Evolutionary conservation across 2,888 invertebrate species (phyloP).

Genomic region (Cataglyphis altisquamis): DNA sequence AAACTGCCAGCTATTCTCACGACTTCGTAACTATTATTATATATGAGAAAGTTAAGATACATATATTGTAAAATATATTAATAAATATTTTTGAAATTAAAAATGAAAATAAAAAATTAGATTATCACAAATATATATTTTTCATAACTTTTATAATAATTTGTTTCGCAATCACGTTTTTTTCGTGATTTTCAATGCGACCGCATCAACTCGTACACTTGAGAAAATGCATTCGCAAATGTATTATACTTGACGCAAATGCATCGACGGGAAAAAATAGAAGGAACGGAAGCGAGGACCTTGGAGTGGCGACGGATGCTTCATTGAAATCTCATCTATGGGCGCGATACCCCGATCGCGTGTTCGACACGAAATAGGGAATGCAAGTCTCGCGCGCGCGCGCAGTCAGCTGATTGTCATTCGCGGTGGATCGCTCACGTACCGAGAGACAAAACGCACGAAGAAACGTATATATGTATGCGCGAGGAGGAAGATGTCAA

Average conservation of each 20-base stretch:
- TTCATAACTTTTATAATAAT: neutral
- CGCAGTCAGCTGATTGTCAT: constrained; percentile 70
- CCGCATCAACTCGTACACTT: neutral
- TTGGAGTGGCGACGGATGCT: constrained; percentile 13
- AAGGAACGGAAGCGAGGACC: constrained; percentile 4
- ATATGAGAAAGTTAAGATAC: neutral
- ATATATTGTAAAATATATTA: neutral
- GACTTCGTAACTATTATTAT: neutral
- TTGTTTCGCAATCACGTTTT: neutral
- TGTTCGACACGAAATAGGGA: constrained; percentile 63
- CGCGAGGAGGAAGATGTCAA: constrained; percentile 70
- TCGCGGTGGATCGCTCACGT: constrained; percentile 59
- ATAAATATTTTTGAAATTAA: neutral
- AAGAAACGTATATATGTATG: constrained; percentile 37
- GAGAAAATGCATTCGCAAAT: neutral
- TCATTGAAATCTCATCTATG: constrained; percentile 40
- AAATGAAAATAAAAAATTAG: neutral
- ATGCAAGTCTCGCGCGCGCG: constrained; percentile 71
- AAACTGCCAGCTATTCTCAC: neutral
- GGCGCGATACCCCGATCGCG: constrained; percentile 23
- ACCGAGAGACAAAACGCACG: constrained; percentile 57
- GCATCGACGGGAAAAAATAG: neutral
- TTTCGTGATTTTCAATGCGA: neutral
- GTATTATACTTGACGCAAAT: neutral
- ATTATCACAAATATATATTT: neutral